Percentiles rank a stretch among this genome's conserved stretches.
phyloP scores from a whole-genome alignment of 35 echinoderm and acorn worm genomes.

The Ophioderma brevispina region DNA sequence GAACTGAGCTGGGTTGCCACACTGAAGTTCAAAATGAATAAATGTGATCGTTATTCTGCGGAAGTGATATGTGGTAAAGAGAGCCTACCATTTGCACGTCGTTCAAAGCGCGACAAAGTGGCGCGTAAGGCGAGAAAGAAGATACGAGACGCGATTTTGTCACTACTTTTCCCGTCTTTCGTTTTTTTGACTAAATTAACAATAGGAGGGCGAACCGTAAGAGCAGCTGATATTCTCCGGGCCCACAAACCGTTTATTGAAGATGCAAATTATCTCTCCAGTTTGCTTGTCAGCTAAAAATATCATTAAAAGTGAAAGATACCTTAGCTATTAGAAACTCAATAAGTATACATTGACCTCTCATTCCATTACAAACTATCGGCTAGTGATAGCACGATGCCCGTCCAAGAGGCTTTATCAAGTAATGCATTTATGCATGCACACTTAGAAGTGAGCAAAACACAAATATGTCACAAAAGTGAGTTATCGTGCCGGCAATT shows the following conservation, averaged over 20 bases:
- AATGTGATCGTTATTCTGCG: neutral
- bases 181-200: neutral
- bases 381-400: too few relatives aligned
- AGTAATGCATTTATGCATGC: too few relatives aligned
- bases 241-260: neutral
- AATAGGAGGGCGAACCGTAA: neutral
- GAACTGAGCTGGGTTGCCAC: neutral
- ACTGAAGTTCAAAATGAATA: neutral
- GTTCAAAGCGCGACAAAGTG: neutral
- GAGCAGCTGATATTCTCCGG: neutral
- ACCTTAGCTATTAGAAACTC: too few relatives aligned
- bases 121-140: constrained; percentile 2
- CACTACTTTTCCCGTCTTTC: neutral
- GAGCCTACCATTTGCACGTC: neutral
- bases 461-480: too few relatives aligned
- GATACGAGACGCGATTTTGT: constrained; percentile 9
- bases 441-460: too few relatives aligned
- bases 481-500: too few relatives aligned
- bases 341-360: too few relatives aligned
- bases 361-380: too few relatives aligned
- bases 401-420: too few relatives aligned
- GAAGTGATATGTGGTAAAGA: neutral
- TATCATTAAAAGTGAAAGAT: too few relatives aligned
- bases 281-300: too few relatives aligned
- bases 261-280: too few relatives aligned